These are phyloP conservation scores for Heliconius charithonia DNA, from an alignment of 2,888 invertebrate genomes.

Conservation along the genomic window DNA sequence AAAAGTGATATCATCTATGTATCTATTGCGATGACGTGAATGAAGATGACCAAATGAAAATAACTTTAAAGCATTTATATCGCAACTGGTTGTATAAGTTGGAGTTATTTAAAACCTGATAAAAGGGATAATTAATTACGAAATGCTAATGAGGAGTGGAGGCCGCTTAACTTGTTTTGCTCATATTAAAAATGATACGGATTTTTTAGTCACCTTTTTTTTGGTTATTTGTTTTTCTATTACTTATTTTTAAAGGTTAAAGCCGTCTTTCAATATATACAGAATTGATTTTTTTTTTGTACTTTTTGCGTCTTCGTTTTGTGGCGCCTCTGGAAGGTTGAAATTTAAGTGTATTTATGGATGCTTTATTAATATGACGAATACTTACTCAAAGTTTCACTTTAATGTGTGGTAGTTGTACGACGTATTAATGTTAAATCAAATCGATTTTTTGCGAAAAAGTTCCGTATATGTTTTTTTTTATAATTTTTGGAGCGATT, in stretches of 20 bases:
- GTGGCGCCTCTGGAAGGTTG: not conserved
- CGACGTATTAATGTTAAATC: too few species aligned
- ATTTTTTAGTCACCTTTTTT: constrained; percentile 17
- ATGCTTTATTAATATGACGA: too few species aligned
- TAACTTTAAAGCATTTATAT: not conserved
- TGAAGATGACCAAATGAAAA: not conserved
- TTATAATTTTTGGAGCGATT: too few species aligned
- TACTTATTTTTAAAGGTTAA: not conserved
- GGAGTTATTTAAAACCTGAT: not conserved
- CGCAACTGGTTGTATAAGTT: constrained; percentile 19
- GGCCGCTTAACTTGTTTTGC: constrained; percentile 42
- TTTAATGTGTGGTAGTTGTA: too few species aligned
- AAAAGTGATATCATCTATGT: too few species aligned
- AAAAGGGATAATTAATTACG: constrained; percentile 43
- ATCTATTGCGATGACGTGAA: not conserved
- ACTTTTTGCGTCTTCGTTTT: not conserved
- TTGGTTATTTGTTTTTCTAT: not conserved
- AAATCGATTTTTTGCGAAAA: too few species aligned
- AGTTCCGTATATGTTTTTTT: too few species aligned
- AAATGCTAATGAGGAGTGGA: constrained; percentile 42
- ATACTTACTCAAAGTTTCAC: too few species aligned
- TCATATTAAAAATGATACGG: constrained; percentile 35
- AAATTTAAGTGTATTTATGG: not conserved
- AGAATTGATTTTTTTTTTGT: not conserved
- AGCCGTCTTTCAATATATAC: not conserved